Evolutionary conservation across 2,113 vertebrate genomes (phyloP).

Genomic region (Bubo scandiacus): DNA sequence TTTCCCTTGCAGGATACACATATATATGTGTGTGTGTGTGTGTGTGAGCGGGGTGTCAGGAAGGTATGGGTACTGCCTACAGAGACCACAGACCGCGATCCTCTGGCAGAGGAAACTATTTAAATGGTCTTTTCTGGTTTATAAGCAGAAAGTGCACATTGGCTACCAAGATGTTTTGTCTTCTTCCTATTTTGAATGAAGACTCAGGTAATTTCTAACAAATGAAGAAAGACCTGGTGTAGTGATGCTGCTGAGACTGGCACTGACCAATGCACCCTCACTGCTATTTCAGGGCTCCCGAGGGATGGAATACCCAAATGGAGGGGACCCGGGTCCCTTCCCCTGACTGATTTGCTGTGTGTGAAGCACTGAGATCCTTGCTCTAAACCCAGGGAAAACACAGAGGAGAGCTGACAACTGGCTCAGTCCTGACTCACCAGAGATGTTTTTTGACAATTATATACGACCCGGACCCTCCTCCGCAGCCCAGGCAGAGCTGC

Average conservation of each 20-base stretch:
- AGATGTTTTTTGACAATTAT: neutral
- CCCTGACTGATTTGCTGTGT: too few relatives aligned
- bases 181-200: neutral
- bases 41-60: neutral
- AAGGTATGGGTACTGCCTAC: neutral
- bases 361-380: neutral
- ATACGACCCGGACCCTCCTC: fast-evolving
- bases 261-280: fast-evolving
- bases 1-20: neutral
- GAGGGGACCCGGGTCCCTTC: neutral
- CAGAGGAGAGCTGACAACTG: neutral
- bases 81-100: fast-evolving
- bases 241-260: fast-evolving
- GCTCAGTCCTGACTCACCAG: neutral
- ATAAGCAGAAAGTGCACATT: neutral
- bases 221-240: fast-evolving
- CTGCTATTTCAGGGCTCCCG: neutral
- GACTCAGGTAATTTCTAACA: neutral
- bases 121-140: neutral
- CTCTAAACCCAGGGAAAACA: neutral
- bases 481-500: neutral
- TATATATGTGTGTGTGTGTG: fast-evolving
- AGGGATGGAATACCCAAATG: too few relatives aligned
- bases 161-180: neutral
- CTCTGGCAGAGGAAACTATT: neutral